Conservation (phyloP, 2,797 vertebrate genomes). For the Crypturellus tataupa region DNA sequence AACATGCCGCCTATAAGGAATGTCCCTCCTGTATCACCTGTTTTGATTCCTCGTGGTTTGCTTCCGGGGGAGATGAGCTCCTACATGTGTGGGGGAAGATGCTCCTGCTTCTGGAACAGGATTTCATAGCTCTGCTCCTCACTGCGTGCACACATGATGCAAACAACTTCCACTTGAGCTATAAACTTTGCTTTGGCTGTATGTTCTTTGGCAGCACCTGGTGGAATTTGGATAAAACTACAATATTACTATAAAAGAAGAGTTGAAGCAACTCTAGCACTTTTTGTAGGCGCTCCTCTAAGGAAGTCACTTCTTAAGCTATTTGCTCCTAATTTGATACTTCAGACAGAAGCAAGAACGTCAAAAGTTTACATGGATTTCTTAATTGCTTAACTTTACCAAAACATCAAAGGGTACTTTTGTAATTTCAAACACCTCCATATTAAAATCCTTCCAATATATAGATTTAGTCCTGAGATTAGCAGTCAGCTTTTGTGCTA, state of each 20-base stretch:
- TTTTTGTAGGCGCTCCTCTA: background rate
- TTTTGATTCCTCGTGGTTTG: background rate
- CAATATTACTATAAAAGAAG: constrained; percentile 61
- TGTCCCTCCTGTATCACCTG: rapidly evolving
- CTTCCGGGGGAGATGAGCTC: background rate
- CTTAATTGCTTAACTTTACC: background rate
- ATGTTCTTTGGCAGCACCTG: constrained; percentile 89
- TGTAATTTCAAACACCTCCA: background rate
- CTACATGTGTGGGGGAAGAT: background rate
- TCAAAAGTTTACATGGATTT: background rate
- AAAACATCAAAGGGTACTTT: background rate
- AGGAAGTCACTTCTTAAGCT: background rate
- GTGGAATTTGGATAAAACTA: constrained; percentile 85
- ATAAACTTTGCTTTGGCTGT: constrained; percentile 66
- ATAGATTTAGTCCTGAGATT: background rate
- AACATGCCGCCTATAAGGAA: rapidly evolving
- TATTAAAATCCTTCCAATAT: background rate
- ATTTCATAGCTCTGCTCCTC: background rate
- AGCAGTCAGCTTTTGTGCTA: background rate
- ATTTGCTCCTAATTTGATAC: background rate
- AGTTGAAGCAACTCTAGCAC: background rate
- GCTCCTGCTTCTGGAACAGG: background rate
- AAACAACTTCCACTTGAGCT: constrained; percentile 40
- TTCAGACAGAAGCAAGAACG: background rate
- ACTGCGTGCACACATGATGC: background rate